Conservation (phyloP, 2,888 invertebrate genomes). For the Nomada fabriciana region DNA sequence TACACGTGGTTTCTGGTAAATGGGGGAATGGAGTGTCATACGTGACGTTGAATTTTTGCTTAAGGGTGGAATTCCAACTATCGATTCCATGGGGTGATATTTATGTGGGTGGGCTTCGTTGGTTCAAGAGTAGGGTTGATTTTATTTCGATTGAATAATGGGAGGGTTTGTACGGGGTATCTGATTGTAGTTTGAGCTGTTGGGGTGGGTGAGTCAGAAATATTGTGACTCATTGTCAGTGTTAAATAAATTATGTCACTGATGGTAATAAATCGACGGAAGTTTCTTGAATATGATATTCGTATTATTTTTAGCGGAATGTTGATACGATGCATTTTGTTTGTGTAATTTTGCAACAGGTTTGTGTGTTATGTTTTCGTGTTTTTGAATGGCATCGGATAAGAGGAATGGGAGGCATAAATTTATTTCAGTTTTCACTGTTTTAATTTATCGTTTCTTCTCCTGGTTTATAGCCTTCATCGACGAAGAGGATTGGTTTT, state of each 20-base stretch:
- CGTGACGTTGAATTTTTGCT: not conserved
- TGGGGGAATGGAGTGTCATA: too few species aligned
- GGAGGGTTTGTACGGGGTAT: not conserved
- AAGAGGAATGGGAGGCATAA: not conserved
- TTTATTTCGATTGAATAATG: slow-evolving; percentile 1
- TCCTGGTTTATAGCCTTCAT: slow-evolving; percentile 17
- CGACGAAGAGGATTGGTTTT: slow-evolving; percentile 22
- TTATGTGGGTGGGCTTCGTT: too few species aligned
- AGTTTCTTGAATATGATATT: too few species aligned
- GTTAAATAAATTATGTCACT: too few species aligned
- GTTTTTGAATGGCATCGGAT: not conserved
- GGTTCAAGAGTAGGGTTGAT: not conserved
- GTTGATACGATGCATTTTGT: too few species aligned
- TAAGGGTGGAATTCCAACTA: not conserved
- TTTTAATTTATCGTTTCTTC: slow-evolving; percentile 16
- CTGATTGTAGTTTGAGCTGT: not conserved
- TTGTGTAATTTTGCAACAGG: too few species aligned
- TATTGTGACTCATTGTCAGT: not conserved
- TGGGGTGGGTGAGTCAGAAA: slow-evolving; percentile 1
- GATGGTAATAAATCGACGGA: too few species aligned
- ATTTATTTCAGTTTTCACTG: slow-evolving; percentile 15
- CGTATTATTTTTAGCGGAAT: too few species aligned
- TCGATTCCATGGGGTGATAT: not conserved
- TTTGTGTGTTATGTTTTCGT: not conserved
- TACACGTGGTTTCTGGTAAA: too few species aligned